Evolutionary conservation across 2,113 vertebrate genomes (phyloP), one percentile per base, ranked within the genome.

Genomic region (Circaetus cinerascens): DNA sequence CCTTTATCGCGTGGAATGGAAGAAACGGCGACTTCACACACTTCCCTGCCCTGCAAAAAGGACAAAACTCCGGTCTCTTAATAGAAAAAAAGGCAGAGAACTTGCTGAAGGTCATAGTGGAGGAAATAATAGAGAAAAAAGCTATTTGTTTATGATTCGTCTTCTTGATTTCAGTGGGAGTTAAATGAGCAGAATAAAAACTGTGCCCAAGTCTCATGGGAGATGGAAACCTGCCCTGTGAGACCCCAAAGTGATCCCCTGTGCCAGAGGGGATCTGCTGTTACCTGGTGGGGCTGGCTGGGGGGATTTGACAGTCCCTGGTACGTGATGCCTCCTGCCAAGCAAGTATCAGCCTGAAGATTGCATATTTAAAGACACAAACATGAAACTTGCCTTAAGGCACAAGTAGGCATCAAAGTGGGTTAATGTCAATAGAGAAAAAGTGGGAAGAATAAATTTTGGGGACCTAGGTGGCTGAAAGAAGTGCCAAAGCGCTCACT

Each of bases 61-160:
- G n/a, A n/a, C n/a, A n/a, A n/a, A n/a, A n/a, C n/a, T n/a, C n/a
- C n/a, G n/a, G n/a, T n/a, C 18, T 74, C 16, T 1, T 62, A 25
- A 7, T 7, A 46, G 29, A 59, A 38, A 36, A 53, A 16, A 59
- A 50, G 41, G 21, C 23, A 59, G 22, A 14, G 29, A 48, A 26
- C 19, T 85, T 43, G 46, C 41, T 56, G 32, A 67, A 56, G 19
- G 41, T 30, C 13, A 5, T 21, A 26, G 34, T 15, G 36, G n/a
- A 50, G 22, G 36, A 32, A 32, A 22, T 26, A 14, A 14, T 0
- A 20, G 7, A 77, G 23, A 19, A 50, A 68, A 43, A 48, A 7
- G 8, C 10, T 21, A 4, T 48, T 48, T 53, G 19, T 62, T 63
- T 55, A 9, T 17, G 20, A 25, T 66, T 40, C 1, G 0, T 29